phyloP scores from a whole-genome alignment of 2,797 vertebrate genomes.

The Eidolon dupreanum region DNA sequence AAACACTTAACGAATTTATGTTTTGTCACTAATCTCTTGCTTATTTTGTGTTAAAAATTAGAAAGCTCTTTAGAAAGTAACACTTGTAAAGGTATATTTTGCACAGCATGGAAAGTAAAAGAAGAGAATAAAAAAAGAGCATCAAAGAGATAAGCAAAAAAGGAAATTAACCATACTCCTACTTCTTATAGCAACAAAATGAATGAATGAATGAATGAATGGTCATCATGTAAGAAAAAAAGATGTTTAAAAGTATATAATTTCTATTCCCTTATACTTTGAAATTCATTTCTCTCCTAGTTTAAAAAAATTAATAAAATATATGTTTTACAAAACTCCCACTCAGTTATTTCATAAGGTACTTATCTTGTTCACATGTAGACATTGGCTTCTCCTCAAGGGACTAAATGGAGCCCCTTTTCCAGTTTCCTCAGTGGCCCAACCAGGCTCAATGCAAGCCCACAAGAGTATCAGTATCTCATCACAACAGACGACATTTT shows the following conservation, averaged over 20 bases:
- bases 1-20: neutral
- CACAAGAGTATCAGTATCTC: neutral
- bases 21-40: neutral
- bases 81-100: neutral
- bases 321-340: neutral
- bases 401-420: neutral
- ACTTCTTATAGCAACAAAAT: neutral
- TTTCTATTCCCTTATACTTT: neutral
- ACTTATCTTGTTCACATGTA: neutral
- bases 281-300: neutral
- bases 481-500: neutral
- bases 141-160: neutral
- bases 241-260: neutral
- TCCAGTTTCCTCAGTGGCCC: neutral
- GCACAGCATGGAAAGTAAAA: neutral
- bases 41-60: neutral
- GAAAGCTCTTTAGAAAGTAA: neutral
- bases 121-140: neutral
- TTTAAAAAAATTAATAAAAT: slow-evolving; percentile 6
- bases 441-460: neutral
- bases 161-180: accelerated
- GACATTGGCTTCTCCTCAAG: neutral
- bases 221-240: neutral
- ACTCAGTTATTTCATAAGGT: neutral
- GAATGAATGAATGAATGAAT: neutral